Evolutionary conservation across 2,113 vertebrate species (phyloP), one percentile per base, ranked within the genome.

Genomic region (Spizaetus ornatus): DNA sequence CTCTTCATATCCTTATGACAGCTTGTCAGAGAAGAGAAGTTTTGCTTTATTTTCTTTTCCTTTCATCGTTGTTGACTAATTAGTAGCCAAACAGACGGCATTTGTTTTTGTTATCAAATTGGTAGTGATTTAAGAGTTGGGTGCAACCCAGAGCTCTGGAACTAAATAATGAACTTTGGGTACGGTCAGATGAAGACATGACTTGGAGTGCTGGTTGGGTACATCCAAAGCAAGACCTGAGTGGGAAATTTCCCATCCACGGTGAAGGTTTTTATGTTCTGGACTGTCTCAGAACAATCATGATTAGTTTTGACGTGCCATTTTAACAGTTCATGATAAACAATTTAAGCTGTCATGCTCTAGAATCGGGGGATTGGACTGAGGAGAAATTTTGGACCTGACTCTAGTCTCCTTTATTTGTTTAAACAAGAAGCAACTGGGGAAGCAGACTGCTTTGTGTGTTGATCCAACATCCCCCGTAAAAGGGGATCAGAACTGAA

Each of bases 51-150:
- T 96, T 95, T 85, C 66, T 91, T 77, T 63, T 70, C 59, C 31
- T 65, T 83, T 93, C 74, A 29, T 95, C 9, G 3, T 80, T 96
- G 87, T 94, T 96, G 94, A 91, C 94, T 95, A 94, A 94, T 95
- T 82, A 95, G 89, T 95, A 95, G 86, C 89, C 93, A 96, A 95
- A 88, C 92, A 95, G 91, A 85, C 91, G 90, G 82, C 65, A 84
- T 95, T 95, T 94, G 93, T 94, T 97, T 95, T 79, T 93, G 62
- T 74, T 91, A 69, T 89, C 82, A 52, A 0, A 61, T 59, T 83
- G 91, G 47, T 89, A 83, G 67, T 74, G 71, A 83, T 83, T 88
- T 58, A 63, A 58, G 84, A 61, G 40, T 50, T 86, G 89, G 74
- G 66, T 63, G 62, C 70, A 70, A 52, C 62, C 47, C 82, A 86